Evolutionary conservation across 2,113 vertebrate species (phyloP).

Genomic region (Chlorodrepanis virens): DNA sequence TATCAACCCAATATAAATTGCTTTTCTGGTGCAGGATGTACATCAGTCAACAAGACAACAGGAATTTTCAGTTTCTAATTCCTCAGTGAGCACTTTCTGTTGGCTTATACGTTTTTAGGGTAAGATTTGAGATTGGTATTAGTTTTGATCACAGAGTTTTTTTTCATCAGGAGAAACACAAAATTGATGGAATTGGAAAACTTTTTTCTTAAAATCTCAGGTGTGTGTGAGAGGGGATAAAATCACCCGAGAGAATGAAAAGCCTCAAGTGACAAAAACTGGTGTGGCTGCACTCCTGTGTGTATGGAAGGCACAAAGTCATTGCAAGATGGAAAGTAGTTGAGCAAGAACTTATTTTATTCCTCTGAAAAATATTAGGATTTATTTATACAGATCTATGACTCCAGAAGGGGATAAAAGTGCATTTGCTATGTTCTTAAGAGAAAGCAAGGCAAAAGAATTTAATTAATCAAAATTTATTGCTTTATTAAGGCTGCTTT

Average conservation of each 20-base stretch:
- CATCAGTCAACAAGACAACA: background rate
- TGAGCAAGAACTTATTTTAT: background rate
- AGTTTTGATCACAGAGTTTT: background rate
- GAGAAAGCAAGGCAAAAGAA: background rate
- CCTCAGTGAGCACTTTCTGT: background rate
- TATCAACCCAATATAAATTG: background rate
- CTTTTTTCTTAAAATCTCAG: background rate
- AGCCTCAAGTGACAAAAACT: background rate
- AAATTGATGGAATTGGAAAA: background rate
- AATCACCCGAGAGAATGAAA: background rate
- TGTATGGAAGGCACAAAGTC: background rate
- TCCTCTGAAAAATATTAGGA: background rate
- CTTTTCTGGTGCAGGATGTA: background rate
- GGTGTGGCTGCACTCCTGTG: background rate
- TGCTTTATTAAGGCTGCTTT: slow-evolving; percentile 3
- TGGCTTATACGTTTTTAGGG: background rate
- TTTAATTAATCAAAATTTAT: slow-evolving; percentile 4
- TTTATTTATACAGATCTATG: background rate
- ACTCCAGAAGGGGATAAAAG: background rate
- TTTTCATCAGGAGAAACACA: background rate
- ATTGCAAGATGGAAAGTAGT: background rate
- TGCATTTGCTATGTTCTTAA: background rate
- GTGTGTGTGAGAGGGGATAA: background rate
- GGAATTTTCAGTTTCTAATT: background rate
- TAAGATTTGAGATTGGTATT: background rate